Evolutionary conservation across 2,113 vertebrate genomes (phyloP).

Genomic region (Cathartes aura): DNA sequence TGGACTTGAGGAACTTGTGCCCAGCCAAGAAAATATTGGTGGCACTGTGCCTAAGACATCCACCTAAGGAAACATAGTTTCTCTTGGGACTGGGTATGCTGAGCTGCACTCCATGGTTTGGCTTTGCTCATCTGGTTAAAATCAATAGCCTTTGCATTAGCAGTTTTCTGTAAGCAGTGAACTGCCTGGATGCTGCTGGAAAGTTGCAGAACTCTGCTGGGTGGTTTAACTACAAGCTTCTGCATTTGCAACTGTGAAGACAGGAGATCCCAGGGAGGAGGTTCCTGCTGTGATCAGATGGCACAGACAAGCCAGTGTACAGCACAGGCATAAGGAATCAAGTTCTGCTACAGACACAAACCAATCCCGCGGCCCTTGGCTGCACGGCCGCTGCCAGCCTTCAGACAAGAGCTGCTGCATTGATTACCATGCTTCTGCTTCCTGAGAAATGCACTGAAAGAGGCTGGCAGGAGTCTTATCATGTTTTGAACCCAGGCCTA

Average conservation of each 20-base stretch:
- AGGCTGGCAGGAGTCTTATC: neutral
- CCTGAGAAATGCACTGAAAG: neutral
- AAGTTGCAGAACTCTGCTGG: neutral
- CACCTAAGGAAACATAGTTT: neutral
- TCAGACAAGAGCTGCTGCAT: neutral
- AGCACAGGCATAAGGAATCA: neutral
- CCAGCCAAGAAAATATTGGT: neutral
- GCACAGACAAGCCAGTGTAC: too few relatives aligned
- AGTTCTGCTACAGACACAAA: neutral
- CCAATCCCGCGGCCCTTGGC: accelerated
- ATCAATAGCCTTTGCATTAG: neutral
- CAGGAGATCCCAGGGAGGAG: neutral
- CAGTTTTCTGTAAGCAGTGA: neutral
- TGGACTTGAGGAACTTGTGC: neutral
- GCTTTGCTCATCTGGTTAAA: neutral
- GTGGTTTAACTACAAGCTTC: neutral
- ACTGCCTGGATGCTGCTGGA: neutral
- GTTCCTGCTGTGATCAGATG: neutral
- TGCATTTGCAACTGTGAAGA: neutral
- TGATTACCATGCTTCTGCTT: neutral
- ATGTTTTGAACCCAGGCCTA: neutral
- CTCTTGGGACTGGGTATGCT: neutral
- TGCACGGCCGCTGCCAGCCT: neutral
- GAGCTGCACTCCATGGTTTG: accelerated
- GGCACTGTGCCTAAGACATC: neutral